Conservation (phyloP, 1,140 invertebrate genomes). For the Drosophila busckii region DNA sequence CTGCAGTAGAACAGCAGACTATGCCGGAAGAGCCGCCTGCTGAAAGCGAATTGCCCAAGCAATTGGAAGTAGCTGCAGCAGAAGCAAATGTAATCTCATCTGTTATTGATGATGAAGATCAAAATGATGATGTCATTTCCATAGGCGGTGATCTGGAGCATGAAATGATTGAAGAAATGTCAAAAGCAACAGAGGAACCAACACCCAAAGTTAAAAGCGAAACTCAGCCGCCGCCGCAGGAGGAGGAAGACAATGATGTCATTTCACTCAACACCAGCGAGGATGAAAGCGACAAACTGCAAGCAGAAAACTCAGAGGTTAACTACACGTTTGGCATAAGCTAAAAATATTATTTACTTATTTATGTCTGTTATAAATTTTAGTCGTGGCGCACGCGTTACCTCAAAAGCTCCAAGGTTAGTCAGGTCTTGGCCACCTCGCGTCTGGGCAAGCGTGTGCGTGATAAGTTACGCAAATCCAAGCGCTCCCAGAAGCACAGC, state of each 20-base stretch:
- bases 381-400: constrained; percentile 77
- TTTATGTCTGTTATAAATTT: background rate
- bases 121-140: constrained; percentile 76
- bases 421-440: constrained; percentile 80
- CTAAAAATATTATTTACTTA: background rate
- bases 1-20: background rate
- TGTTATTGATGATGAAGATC: constrained; percentile 59
- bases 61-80: background rate
- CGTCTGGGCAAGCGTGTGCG: constrained; percentile 81
- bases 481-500: constrained; percentile 67
- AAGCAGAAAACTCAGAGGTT: constrained; percentile 45
- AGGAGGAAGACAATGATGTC: constrained; percentile 65
- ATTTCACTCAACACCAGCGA: constrained; percentile 72
- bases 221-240: constrained; percentile 8
- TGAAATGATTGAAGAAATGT: constrained; percentile 64
- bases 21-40: background rate
- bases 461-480: constrained; percentile 82
- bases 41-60: background rate
- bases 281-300: constrained; percentile 60
- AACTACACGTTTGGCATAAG: background rate
- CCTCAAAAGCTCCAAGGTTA: constrained; percentile 81
- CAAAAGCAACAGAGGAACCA: constrained; percentile 43
- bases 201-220: constrained; percentile 18
- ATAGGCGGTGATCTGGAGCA: constrained; percentile 65
- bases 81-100: background rate